A percentile compares a stretch with the other conserved stretches of the same genome.
Evolutionary conservation across 2,888 invertebrate genomes (phyloP).

Genomic region (Amblyjoppa fuscipennis): DNA sequence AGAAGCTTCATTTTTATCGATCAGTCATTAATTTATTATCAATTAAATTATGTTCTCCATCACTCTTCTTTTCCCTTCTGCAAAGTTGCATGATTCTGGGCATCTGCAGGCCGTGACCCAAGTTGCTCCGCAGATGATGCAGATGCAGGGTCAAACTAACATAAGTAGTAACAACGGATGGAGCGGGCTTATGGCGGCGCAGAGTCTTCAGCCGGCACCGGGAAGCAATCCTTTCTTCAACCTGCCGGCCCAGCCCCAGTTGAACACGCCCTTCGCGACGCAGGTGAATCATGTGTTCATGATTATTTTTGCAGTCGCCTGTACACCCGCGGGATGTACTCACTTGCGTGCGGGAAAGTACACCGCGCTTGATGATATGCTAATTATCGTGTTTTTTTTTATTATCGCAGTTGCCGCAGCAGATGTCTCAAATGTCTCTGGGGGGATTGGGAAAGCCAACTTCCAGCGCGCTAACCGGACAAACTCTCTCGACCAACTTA

Average conservation of each 20-base stretch:
- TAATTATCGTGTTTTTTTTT: slow-evolving; percentile 17
- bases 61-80: slow-evolving; percentile 1
- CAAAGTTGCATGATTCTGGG: slow-evolving; percentile 32
- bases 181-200: slow-evolving; percentile 81
- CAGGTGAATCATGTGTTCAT: slow-evolving; percentile 74
- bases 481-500: slow-evolving; percentile 83
- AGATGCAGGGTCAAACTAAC: slow-evolving; percentile 78
- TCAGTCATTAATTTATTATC: background rate
- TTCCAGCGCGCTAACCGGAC: slow-evolving; percentile 78
- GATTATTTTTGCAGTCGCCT: background rate
- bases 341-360: background rate
- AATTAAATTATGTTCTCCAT: background rate
- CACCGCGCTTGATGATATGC: background rate
- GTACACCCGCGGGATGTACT: background rate
- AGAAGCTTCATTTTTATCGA: background rate
- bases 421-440: slow-evolving; percentile 86
- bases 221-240: slow-evolving; percentile 84
- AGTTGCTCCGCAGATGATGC: slow-evolving; percentile 77
- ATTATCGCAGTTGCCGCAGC: slow-evolving; percentile 84
- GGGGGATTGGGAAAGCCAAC: slow-evolving; percentile 78
- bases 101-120: slow-evolving; percentile 67
- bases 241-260: slow-evolving; percentile 77
- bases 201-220: slow-evolving; percentile 83
- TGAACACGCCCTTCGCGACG: slow-evolving; percentile 72
- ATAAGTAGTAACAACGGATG: slow-evolving; percentile 81